Percentiles rank a stretch among this genome's conserved stretches.
phyloP scores from a whole-genome alignment of 2,888 invertebrate genomes.

The Archips crataeganus region DNA sequence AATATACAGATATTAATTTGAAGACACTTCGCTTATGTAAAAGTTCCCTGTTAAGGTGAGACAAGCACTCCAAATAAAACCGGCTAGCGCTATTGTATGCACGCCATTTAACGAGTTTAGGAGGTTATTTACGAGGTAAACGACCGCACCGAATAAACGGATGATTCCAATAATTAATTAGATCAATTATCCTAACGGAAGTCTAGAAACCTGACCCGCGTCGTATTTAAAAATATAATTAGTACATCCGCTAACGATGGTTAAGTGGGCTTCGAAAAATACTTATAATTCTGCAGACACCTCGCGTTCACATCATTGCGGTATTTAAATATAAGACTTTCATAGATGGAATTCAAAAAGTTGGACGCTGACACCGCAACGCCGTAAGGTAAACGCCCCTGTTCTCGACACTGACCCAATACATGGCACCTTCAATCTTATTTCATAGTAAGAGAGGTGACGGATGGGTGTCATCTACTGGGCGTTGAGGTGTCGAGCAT shows the following conservation, averaged over 20 bases:
- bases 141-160: conserved; percentile 28
- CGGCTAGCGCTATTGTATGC: not conserved
- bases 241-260: conserved; percentile 27
- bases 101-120: not conserved
- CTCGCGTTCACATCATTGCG: not conserved
- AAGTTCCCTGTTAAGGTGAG: not conserved
- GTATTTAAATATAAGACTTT: not conserved
- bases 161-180: conserved; percentile 38
- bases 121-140: conserved; percentile 24
- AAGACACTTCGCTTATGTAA: too few relatives aligned
- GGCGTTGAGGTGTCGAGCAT: too few relatives aligned
- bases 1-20: too few relatives aligned
- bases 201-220: conserved; percentile 27
- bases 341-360: too few relatives aligned
- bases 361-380: too few relatives aligned
- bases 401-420: too few relatives aligned
- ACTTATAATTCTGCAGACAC: not conserved
- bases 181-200: conserved; percentile 40
- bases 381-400: too few relatives aligned
- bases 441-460: too few relatives aligned
- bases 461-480: too few relatives aligned
- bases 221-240: conserved; percentile 30
- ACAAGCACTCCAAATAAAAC: not conserved
- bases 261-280: conserved; percentile 12
- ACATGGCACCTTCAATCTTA: too few relatives aligned